Evolutionary conservation across 2,797 vertebrate species (phyloP).

Genomic region (Lithobates sylvaticus): DNA sequence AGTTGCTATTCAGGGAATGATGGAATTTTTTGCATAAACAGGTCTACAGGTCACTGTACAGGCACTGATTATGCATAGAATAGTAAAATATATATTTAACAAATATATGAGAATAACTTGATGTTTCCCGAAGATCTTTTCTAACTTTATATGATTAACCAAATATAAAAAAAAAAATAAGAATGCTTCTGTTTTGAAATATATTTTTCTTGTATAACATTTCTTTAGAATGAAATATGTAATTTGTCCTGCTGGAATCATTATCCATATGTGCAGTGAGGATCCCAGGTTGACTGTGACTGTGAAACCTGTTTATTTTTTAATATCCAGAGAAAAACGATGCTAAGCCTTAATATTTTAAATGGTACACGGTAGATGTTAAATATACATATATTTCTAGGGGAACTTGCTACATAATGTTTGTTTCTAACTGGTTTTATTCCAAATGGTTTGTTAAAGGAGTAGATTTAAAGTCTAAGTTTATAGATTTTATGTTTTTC

Average conservation of each 20-base stretch:
- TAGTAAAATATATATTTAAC: too few species aligned
- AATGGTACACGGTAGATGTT: constrained; percentile 13
- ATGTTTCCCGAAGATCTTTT: too few species aligned
- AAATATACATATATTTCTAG: background rate
- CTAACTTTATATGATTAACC: background rate
- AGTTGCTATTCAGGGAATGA: too few species aligned
- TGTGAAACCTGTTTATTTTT: constrained; percentile 27
- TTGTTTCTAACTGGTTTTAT: background rate
- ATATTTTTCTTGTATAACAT: background rate
- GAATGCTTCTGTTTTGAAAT: background rate
- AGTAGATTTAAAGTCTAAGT: background rate
- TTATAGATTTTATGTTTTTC: too few species aligned
- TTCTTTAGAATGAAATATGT: constrained; percentile 1
- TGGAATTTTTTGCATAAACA: too few species aligned
- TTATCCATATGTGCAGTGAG: constrained; percentile 7
- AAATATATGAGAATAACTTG: too few species aligned
- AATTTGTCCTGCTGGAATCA: constrained; percentile 19
- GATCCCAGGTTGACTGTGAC: constrained; percentile 27
- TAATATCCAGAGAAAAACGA: constrained; percentile 17
- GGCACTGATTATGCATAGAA: too few species aligned
- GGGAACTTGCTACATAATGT: background rate
- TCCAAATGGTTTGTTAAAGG: background rate
- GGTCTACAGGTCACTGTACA: too few species aligned
- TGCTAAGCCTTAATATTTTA: background rate
- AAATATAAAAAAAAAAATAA: background rate